Evolutionary conservation across 2,888 invertebrate species (phyloP).

Genomic region (Thereva unica): DNA sequence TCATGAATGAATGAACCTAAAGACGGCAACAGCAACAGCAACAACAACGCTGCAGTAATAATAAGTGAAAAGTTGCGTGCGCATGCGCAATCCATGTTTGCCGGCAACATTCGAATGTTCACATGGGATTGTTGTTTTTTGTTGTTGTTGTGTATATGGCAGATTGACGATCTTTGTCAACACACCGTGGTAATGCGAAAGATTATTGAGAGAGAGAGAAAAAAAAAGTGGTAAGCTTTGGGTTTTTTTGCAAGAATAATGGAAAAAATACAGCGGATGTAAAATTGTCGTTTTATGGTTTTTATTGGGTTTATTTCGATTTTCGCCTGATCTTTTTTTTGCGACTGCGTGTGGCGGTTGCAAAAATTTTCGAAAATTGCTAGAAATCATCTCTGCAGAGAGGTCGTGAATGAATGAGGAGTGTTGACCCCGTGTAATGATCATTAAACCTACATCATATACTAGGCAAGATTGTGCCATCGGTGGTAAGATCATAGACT

Average conservation of each 20-base stretch:
- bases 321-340: not conserved
- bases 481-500: not conserved
- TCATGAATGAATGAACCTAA: constrained; percentile 24
- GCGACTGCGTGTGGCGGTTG: not conserved
- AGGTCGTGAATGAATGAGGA: constrained; percentile 9
- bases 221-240: not conserved
- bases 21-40: no score
- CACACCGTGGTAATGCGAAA: constrained; percentile 9
- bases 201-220: not conserved
- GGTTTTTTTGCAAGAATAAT: no score
- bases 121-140: not conserved
- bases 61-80: constrained; percentile 21
- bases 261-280: constrained; percentile 24
- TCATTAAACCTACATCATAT: not conserved
- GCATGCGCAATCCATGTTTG: constrained; percentile 30
- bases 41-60: no score
- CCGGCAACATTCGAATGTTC: not conserved
- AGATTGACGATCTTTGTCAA: constrained; percentile 4
- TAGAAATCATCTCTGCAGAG: not conserved
- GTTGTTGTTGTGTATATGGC: constrained; percentile 1
- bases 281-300: constrained; percentile 26
- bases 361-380: constrained; percentile 16
- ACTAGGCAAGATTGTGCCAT: not conserved
- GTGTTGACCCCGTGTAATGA: no score
- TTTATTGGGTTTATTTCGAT: not conserved